Base-by-base conservation (phyloP, 2,113 vertebrate genomes). In the Pandion haliaetus region DNA sequence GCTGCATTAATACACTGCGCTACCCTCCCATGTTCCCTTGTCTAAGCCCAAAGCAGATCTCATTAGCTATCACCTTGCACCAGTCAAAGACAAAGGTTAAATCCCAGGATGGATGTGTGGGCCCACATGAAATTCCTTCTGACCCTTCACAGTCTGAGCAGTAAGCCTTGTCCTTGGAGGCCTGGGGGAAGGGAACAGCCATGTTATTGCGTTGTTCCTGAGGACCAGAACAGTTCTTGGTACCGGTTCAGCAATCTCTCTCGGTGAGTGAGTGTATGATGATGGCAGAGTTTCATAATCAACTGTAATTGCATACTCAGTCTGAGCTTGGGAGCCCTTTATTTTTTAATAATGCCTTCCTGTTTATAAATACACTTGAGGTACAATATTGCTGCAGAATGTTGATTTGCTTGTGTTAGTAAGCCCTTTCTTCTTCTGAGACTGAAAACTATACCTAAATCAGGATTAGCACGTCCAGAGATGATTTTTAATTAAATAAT, bases 401-500 rank as follows among this genome's bases (percentile, higher is more conserved):
- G 81, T 81, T 94, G 91, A 89, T 87, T 84, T 94, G 65, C 63
- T 84, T 78, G 45, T 49, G 31, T 90, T 52, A 74, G 55, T 86
- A 90, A 93, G 91, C 70, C 8, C 72, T 78, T 69, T 47, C 58
- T 62, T 66, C 89, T 71, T 78, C 76, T 54, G 94, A 93, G 94
- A 86, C 54, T 32, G 42, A 38, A 77, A 72, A 63, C n/a, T 44
- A 66, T 83, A 91, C 62, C 32, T 19, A 81, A 63, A 20, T 55
- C 61, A 62, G 67, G 76, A 91, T 83, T 66, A 86, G 67, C 58
- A 23, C 32, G 44, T 59, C 47, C 73, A 72, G 70, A 59, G 36
- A 82, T 49, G 32, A 71, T 57, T 93, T 77, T 83, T 88, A 87
- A 96, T 96, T 94, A 85, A 95, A 95, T 92, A 77, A 82, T 66